These are phyloP conservation scores for Atherix ibis DNA, from an alignment of 2,888 invertebrate genomes.

Conservation along the genomic window DNA sequence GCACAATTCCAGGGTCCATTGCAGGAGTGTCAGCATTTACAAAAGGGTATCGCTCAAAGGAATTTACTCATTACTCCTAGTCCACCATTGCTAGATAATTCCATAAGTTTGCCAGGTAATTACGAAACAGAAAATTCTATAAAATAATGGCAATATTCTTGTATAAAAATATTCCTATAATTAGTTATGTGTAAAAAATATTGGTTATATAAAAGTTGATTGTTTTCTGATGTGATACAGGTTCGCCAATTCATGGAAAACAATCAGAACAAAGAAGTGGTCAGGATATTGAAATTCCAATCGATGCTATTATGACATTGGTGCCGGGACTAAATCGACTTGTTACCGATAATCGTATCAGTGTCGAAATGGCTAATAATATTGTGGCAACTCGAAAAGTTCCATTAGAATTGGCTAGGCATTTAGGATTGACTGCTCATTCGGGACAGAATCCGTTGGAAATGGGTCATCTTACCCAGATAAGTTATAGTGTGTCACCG, in stretches of 20 bases:
- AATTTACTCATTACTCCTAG: slow-evolving; percentile 32
- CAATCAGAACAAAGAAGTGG: slow-evolving; percentile 19
- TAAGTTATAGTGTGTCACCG: slow-evolving; percentile 28
- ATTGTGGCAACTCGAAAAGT: slow-evolving; percentile 34
- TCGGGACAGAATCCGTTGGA: slow-evolving; percentile 29
- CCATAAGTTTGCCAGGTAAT: slow-evolving; percentile 33
- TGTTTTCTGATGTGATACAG: slow-evolving; percentile 28
- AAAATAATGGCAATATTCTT: background rate
- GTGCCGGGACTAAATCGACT: slow-evolving; percentile 32
- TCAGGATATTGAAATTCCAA: slow-evolving; percentile 29
- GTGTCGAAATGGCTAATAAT: slow-evolving; percentile 30
- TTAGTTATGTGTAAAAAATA: background rate
- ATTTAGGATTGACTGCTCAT: slow-evolving; percentile 39
- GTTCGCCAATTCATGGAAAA: slow-evolving; percentile 45
- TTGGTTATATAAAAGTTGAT: background rate
- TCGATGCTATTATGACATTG: slow-evolving; percentile 36
- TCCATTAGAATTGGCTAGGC: slow-evolving; percentile 36
- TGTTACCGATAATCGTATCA: slow-evolving; percentile 32
- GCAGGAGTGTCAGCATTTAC: slow-evolving; percentile 63
- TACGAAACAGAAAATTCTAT: background rate
- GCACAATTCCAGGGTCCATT: slow-evolving; percentile 47
- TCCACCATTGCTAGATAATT: slow-evolving; percentile 33
- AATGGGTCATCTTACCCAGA: slow-evolving; percentile 26
- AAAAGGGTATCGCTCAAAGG: slow-evolving; percentile 37
- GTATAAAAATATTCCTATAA: background rate